Evolutionary conservation across 2,888 invertebrate genomes (phyloP).

Genomic region (Drosophila macrospina): DNA sequence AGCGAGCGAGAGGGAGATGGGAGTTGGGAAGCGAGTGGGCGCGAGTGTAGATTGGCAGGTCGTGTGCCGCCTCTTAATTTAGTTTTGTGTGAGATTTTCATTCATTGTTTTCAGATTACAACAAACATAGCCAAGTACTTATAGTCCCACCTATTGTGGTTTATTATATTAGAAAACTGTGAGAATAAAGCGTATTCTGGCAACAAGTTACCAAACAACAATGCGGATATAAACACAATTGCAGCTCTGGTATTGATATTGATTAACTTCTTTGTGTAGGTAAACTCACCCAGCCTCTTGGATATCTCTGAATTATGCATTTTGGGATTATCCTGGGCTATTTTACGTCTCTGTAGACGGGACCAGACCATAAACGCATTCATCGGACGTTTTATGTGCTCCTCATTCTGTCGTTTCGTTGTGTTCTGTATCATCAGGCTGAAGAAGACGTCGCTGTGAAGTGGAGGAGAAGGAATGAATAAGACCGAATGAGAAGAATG

Average conservation of each 20-base stretch:
- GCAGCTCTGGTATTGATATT: neutral
- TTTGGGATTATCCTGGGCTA: constrained; percentile 98
- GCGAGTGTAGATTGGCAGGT: constrained; percentile 78
- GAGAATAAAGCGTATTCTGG: constrained; percentile 8
- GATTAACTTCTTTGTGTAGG: neutral
- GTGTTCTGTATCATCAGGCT: constrained; percentile 86
- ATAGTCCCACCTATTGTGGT: constrained; percentile 46
- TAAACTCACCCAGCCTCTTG: constrained; percentile 93
- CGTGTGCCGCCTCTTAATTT: constrained; percentile 81
- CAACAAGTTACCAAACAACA: constrained; percentile 9
- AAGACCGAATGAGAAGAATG: too few species aligned
- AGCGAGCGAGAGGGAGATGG: too few species aligned
- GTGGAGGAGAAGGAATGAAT: neutral
- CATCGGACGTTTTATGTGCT: constrained; percentile 98
- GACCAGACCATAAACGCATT: constrained; percentile 99
- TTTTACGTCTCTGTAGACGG: constrained; percentile 95
- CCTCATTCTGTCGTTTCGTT: constrained; percentile 88
- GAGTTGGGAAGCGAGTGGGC: too few species aligned
- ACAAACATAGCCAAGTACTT: constrained; percentile 39
- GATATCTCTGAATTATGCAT: constrained; percentile 99
- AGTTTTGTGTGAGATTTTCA: constrained; percentile 71
- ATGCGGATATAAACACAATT: neutral
- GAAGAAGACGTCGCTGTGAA: constrained; percentile 84
- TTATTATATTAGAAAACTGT: constrained; percentile 30
- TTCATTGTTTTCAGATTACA: constrained; percentile 68